A percentile compares a stretch with the other conserved stretches of the same genome.
phyloP scores from a whole-genome alignment of 2,888 invertebrate genomes.

The Icerya purchasi region DNA sequence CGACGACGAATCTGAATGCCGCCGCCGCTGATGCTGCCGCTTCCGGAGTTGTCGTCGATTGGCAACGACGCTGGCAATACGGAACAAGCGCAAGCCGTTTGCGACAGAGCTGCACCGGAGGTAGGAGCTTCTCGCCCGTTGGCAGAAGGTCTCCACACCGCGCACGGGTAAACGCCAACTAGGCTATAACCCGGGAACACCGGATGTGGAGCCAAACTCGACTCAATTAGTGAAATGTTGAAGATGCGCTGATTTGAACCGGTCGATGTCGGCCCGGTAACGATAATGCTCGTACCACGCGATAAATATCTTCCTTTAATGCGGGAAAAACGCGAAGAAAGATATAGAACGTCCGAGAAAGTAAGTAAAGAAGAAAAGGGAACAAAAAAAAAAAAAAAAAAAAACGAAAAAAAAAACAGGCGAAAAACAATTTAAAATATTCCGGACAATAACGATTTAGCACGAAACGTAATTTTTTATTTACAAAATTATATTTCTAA shows the following conservation, averaged over 20 bases:
- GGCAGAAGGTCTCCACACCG: conserved; percentile 27
- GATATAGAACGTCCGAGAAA: too few species aligned
- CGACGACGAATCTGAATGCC: conserved; percentile 9
- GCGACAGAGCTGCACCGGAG: not conserved
- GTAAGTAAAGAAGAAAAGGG: too few species aligned
- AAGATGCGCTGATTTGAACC: not conserved
- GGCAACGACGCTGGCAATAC: not conserved
- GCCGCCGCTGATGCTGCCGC: conserved; percentile 16
- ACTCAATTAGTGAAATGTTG: not conserved
- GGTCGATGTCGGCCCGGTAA: too few species aligned
- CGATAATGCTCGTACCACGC: too few species aligned
- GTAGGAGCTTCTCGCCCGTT: conserved; percentile 19
- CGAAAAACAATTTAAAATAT: too few species aligned
- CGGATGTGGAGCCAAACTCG: conserved; percentile 19
- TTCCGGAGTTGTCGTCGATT: conserved; percentile 17
- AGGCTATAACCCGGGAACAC: conserved; percentile 31
- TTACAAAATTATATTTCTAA: too few species aligned
- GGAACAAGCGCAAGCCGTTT: conserved; percentile 11
- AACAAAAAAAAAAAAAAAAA: too few species aligned
- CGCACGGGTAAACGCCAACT: conserved; percentile 33
- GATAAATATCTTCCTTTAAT: too few species aligned
- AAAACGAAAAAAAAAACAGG: too few species aligned
- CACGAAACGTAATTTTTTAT: too few species aligned
- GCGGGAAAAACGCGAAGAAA: too few species aligned
- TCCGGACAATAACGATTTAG: too few species aligned